Base-by-base conservation (phyloP, 1,140 invertebrate genomes). In the Calephelis nemesis region DNA sequence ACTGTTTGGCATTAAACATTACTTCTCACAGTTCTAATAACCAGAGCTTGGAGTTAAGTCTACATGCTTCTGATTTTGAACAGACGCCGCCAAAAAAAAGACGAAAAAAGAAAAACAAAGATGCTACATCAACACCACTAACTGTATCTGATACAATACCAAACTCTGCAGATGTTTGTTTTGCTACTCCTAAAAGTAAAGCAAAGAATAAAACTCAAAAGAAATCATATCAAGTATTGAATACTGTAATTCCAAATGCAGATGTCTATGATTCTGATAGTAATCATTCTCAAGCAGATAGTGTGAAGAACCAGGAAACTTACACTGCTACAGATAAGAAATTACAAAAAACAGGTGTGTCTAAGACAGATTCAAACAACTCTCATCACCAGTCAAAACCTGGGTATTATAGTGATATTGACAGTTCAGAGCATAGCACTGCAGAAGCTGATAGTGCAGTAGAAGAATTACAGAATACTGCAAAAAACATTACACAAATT, bases 101-200 rank as follows among this genome's bases (percentile, higher is more conserved):
- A 76, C 90, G 83, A 75, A 90, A 87, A 72, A 86, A 81, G 74
- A 80, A 81, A 47, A 91, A 88, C 71, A 83, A 89, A 52, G 62
- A 64, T 39, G 68, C 70, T 12, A 85, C 86, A 64, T 86, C 84
- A 11, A 88, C 85, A 62, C 81, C 87, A 47, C 67, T 72, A 1
- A 69, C 64, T 12, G 39, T 13, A 15, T 10, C 50, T n/a, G 66
- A 66, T 50, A 65, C 65, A 52, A 67, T 62, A 48, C 47, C 63
- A 42, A 52, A 50, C 67, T n/a, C 64, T 68, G 30, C 71, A 19
- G 82, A 88, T 50, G 82, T 80, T 77, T 88, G 83, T 72, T 92
- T 92, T 81, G 89, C 87, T 4, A 92, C 91, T 73, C 92, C 92
- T 58, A 92, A 91, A 77, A 84, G 82, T 73, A 92, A 92, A 80